These are phyloP conservation scores for Coptodon bakossiorum DNA, from an alignment of 2,113 vertebrate genomes.

Conservation along the genomic window DNA sequence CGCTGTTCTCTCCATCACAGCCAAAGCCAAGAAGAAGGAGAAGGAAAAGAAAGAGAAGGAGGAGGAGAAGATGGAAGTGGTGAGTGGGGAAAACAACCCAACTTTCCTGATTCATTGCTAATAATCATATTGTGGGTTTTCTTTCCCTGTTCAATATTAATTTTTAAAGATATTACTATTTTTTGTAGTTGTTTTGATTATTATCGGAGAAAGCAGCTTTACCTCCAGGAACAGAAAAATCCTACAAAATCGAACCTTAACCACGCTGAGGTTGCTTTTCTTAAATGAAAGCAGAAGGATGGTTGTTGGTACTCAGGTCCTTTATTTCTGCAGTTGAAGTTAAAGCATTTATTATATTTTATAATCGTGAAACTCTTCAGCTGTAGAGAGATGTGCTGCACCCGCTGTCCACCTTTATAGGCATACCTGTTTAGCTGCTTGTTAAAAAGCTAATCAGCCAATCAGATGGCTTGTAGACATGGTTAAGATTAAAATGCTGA, in stretches of 20 bases:
- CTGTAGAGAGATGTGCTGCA: not conserved
- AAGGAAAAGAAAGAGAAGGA: slow-evolving; percentile 93
- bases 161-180: not conserved
- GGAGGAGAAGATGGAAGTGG: slow-evolving; percentile 98
- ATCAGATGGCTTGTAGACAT: not conserved
- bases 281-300: not conserved
- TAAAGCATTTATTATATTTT: not conserved
- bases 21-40: slow-evolving; percentile 99
- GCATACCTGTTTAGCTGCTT: not conserved
- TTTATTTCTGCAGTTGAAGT: not conserved
- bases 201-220: not conserved
- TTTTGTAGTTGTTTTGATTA: not conserved
- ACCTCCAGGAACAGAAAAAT: not conserved
- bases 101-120: not conserved
- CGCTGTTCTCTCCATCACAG: slow-evolving; percentile 96
- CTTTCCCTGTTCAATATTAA: accelerated
- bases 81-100: slow-evolving; percentile 57
- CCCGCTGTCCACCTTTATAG: not conserved
- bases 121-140: not conserved
- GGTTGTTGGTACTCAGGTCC: not conserved
- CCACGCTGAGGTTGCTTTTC: not conserved
- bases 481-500: not conserved
- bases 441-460: not conserved
- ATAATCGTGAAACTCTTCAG: not conserved
- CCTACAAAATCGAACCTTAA: accelerated